Base-by-base conservation (phyloP, 1,140 invertebrate species). In the Drosophila lowei region DNA sequence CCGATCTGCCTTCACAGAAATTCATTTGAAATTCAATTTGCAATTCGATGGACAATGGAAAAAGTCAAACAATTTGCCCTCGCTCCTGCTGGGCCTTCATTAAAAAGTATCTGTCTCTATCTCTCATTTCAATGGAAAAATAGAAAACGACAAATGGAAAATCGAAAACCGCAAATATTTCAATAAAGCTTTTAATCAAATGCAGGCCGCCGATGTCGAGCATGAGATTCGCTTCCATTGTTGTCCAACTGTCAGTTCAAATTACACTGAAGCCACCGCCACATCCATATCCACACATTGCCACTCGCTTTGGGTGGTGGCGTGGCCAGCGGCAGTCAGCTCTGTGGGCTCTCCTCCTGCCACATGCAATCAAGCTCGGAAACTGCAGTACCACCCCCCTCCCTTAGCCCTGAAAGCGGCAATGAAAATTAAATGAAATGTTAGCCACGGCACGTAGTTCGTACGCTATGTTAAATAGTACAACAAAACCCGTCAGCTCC, bases 361-460 rank as follows among this genome's bases (percentile, higher is more conserved):
- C 59, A 70, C 60, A 71, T 34, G 61, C 44, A 57, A 66, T 53
- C 54, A 59, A 59, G 54, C 60, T 43, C 41, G 61, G 30, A 43
- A 50, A 48, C 57, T 47, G 71, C 54, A 44, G 30, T 18, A 13
- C 28, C 6, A 1, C 11, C 3, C 11, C 34, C 34, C 34, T 11
- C 43, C 46, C 44, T 49, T 43, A 65, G 47, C 60, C 43, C 47
- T 43, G 56, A 54, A 43, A 62, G 38, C 50, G 42, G 56, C 41
- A 63, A 67, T 52, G 66, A 49, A 58, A 71, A 74, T 81, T 74
- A 57, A 75, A 71, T 60, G 73, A 84, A 83, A 84, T 78, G 64
- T 62, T 46, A 75, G 70, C 70, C 59, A 60, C 53, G 70, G 74
- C 79, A 81, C 79, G 79, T 81, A 38, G 3, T 13, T 38, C 34